Percentiles rank a stretch among this genome's conserved stretches.
Evolutionary conservation across 1,140 invertebrate genomes (phyloP).

Genomic region (Bilobella aurantiaca): DNA sequence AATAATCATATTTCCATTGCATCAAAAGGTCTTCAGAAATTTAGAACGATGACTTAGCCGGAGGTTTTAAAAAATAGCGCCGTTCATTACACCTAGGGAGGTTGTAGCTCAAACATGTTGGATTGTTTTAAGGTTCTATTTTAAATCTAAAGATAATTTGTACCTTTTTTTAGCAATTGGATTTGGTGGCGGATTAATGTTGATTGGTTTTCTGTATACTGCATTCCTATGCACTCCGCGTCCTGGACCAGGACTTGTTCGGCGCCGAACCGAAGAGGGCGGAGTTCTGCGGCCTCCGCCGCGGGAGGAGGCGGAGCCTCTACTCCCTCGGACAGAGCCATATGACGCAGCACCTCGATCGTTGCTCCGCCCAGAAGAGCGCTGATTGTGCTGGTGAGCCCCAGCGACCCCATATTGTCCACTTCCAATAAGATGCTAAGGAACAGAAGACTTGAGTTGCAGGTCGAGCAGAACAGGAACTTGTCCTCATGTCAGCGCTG

Average conservation of each 20-base stretch:
- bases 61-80: no score
- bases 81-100: no score
- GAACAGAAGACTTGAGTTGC: not conserved
- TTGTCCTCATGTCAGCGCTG: no score
- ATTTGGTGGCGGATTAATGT: not conserved
- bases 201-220: not conserved
- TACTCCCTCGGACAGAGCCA: not conserved
- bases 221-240: not conserved
- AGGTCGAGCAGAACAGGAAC: not conserved
- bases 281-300: not conserved
- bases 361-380: not conserved
- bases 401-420: constrained; percentile 1
- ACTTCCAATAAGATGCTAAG: not conserved
- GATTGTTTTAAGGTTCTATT: no score
- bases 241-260: not conserved
- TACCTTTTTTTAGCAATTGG: constrained; percentile 3
- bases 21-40: no score
- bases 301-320: not conserved
- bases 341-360: not conserved
- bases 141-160: not conserved
- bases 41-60: no score
- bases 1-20: no score
- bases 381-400: not conserved
- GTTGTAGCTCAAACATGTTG: no score
- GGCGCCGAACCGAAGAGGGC: not conserved